Base-by-base conservation (phyloP, 2,797 vertebrate species). In the Meda fulgida region DNA sequence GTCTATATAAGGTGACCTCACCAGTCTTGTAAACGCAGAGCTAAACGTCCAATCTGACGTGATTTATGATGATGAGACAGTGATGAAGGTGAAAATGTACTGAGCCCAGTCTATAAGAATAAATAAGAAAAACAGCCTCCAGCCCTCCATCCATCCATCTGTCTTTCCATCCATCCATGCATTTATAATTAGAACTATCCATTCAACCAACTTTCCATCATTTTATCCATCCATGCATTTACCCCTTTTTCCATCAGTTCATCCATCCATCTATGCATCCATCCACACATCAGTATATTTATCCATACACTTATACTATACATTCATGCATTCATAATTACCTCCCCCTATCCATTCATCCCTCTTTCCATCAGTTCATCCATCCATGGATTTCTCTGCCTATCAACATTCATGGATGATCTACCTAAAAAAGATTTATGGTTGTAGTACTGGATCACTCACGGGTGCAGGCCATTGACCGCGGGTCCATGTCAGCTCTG, bases 381-480 rank as follows among this genome's bases (percentile, higher is more conserved):
- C 67, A 48, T 29, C 63, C 51, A 40, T 69, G 23, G 21, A 21
- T 70, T 51, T 43, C 7, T 65, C 29, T n/a, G 26, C 63, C n/a
- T 26, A 51, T 51, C 58, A 26, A 14, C 63, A 40, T 73, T n/a
- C 51, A 77, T 84, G 38, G 34, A 80, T 78, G 46, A 77, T 66
- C 60, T 23, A 73, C 43, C 70, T 75, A 65, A 48, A 13, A 55
- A 3, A 43, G 46, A 26, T 34, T n/a, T 34, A 78, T 31, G 19
- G n/a, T 1, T 76, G 46, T 76, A 36, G 40, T 66, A 31, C 19
- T 77, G 82, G 65, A 69, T 84, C 34, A 94, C 96, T 96, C 87
- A 97, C 96, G 93, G 75, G 96, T 96, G 90, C 96, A 97, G 83
- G 96, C 90, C 94, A 95, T 95, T 51, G 95, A 95, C 80, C 93